Evolutionary conservation across 2,113 vertebrate species (phyloP).

Genomic region (Irena cyanogastra): DNA sequence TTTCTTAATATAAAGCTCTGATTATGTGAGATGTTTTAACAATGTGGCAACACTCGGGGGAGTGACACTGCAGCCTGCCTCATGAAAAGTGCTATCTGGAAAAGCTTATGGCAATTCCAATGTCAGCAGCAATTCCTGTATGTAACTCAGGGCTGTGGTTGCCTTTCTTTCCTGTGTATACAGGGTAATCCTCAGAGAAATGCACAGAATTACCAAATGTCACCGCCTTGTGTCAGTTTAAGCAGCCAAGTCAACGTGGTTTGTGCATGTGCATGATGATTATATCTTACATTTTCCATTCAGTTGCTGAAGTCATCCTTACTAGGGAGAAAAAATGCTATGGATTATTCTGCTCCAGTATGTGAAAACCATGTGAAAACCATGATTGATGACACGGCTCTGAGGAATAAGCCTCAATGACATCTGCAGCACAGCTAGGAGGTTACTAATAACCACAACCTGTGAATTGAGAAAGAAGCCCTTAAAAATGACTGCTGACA

Average conservation of each 20-base stretch:
- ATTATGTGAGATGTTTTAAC: neutral
- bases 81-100: neutral
- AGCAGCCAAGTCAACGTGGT: neutral
- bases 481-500: constrained; percentile 34
- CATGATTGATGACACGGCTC: constrained; percentile 15
- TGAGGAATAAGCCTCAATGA: neutral
- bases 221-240: neutral
- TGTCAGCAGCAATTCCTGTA: neutral
- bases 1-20: neutral
- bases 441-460: constrained; percentile 30
- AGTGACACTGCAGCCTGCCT: neutral
- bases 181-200: neutral
- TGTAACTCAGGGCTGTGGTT: neutral
- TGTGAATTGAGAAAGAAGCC: constrained; percentile 15
- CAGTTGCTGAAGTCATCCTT: neutral
- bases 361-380: constrained; percentile 1
- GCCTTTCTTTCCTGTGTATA: neutral
- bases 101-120: neutral
- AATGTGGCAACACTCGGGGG: accelerated
- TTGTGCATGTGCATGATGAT: neutral
- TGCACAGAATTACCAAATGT: neutral
- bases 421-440: neutral
- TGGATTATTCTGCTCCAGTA: constrained; percentile 1
- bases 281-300: constrained; percentile 17
- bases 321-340: neutral